Conservation (phyloP, 2,113 vertebrate species). For the Anser brachyrhynchus region DNA sequence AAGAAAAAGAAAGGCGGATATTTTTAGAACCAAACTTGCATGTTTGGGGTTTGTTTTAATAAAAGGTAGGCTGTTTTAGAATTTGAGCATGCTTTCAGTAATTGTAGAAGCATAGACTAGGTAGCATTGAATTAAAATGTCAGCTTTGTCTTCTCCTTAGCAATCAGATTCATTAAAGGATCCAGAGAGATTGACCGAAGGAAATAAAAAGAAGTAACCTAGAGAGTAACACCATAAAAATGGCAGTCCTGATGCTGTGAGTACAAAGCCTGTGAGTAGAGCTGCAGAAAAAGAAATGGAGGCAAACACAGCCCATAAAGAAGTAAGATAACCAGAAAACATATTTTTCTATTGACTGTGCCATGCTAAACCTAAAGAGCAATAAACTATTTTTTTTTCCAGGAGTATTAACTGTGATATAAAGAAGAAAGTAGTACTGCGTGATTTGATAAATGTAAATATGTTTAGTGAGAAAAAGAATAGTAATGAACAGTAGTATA, state of each 20-base stretch:
- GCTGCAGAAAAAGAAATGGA: neutral
- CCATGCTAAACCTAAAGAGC: neutral
- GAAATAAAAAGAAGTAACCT: neutral
- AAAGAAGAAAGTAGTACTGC: neutral
- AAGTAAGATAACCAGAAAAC: neutral
- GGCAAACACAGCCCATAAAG: neutral
- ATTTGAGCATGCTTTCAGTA: neutral
- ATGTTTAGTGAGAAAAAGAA: neutral
- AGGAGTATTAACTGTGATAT: neutral
- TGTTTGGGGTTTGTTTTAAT: neutral
- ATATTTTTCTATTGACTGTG: neutral
- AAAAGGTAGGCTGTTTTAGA: neutral
- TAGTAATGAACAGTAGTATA: neutral
- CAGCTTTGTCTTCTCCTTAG: conserved; percentile 10
- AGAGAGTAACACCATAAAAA: neutral
- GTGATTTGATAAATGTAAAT: neutral
- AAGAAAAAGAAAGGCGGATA: neutral
- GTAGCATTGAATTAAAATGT: neutral
- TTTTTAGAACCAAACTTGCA: neutral
- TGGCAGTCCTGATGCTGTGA: neutral
- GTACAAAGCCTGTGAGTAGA: neutral
- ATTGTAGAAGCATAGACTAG: neutral
- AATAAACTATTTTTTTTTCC: neutral
- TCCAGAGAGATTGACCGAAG: neutral
- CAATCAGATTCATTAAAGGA: conserved; percentile 26